Evolutionary conservation across 2,888 invertebrate genomes (phyloP).

Genomic region (Megalurothrips usitatus): DNA sequence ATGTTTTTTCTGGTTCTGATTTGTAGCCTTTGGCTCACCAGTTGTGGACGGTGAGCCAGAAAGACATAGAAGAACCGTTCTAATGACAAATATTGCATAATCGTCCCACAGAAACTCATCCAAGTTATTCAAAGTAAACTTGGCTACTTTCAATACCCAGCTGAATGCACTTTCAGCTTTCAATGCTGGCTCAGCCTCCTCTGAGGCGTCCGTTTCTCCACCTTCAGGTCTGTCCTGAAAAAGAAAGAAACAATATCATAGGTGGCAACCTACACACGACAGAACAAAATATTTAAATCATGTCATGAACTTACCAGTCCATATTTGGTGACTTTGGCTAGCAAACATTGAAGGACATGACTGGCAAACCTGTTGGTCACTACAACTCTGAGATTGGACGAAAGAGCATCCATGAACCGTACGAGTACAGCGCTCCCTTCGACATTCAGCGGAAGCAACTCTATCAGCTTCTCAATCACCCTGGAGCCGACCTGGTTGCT

Average conservation of each 20-base stretch:
- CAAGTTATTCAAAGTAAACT: conserved; percentile 74
- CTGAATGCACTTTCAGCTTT: no score
- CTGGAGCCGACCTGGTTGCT: conserved; percentile 78
- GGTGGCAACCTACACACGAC: background rate
- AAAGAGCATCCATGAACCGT: conserved; percentile 58
- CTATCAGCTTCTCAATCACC: conserved; percentile 69
- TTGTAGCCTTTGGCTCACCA: background rate
- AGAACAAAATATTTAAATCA: background rate
- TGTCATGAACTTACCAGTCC: conserved; percentile 48
- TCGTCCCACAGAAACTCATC: conserved; percentile 77
- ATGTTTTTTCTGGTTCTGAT: conserved; percentile 31
- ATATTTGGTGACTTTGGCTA: conserved; percentile 52
- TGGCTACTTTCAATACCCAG: conserved; percentile 65
- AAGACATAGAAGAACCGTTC: conserved; percentile 65
- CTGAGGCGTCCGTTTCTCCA: no score
- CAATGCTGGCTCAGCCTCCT: no score
- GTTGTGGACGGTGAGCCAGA: conserved; percentile 56
- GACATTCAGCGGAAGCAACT: conserved; percentile 54
- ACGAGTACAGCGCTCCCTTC: conserved; percentile 49
- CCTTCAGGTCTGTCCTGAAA: background rate
- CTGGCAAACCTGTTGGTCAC: conserved; percentile 74
- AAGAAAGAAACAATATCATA: conserved; percentile 37
- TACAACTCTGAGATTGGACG: conserved; percentile 62
- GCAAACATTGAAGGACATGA: conserved; percentile 69
- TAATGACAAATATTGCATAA: conserved; percentile 71